phyloP scores from a whole-genome alignment of 2,888 invertebrate genomes.

The Phoenoteleia sp. region DNA sequence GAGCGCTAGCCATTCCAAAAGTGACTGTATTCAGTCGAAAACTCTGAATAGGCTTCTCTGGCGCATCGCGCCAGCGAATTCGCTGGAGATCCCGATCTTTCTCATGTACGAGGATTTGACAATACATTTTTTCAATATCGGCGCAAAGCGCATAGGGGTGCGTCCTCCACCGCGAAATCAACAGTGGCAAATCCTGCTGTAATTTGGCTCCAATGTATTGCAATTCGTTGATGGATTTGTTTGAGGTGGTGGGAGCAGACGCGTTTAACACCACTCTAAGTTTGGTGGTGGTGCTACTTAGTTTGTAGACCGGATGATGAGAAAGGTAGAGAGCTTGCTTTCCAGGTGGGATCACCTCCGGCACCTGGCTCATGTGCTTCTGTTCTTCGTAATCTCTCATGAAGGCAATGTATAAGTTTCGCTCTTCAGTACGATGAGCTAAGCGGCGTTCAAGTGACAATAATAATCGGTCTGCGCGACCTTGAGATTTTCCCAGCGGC shows the following conservation, averaged over 20 bases:
- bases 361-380: background rate
- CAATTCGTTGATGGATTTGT: too few species aligned
- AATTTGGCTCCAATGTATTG: too few species aligned
- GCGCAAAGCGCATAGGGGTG: too few species aligned
- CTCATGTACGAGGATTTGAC: conserved; percentile 45
- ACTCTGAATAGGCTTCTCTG: background rate
- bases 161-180: too few species aligned
- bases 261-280: too few species aligned
- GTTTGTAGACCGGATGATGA: too few species aligned
- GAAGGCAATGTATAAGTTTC: background rate
- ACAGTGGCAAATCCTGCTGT: too few species aligned
- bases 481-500: background rate
- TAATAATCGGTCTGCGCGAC: background rate
- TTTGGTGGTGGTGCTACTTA: too few species aligned
- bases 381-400: background rate
- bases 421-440: background rate
- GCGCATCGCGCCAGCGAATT: background rate
- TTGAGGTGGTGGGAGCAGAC: too few species aligned
- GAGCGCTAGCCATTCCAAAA: background rate
- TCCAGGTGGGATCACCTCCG: too few species aligned
- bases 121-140: conserved; percentile 53
- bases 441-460: background rate
- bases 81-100: conserved; percentile 51
- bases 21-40: background rate
- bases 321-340: too few species aligned